Percentiles rank a stretch among this genome's conserved stretches.
phyloP scores from a whole-genome alignment of 2,113 vertebrate species.

The Sceloporus tristichus region DNA sequence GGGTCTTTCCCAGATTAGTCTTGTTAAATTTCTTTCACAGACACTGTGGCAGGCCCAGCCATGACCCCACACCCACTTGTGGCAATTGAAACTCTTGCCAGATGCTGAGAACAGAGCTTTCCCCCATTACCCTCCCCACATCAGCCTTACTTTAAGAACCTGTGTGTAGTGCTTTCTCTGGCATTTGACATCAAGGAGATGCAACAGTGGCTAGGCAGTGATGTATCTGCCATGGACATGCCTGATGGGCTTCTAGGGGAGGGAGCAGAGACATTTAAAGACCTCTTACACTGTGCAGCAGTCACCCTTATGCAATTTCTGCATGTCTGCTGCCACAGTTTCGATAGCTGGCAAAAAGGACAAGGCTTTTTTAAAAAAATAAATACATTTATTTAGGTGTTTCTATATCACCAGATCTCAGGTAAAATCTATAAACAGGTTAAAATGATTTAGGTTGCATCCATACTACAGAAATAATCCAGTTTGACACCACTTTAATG shows the following conservation, averaged over 20 bases:
- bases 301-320: not conserved
- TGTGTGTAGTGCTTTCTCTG: not conserved
- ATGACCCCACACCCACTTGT: slow-evolving; percentile 31
- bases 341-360: not conserved
- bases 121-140: slow-evolving; percentile 1
- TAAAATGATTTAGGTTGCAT: too few species aligned
- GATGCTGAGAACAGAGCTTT: slow-evolving; percentile 12
- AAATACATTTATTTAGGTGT: too few species aligned
- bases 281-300: not conserved
- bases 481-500: too few species aligned
- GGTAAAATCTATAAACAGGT: too few species aligned
- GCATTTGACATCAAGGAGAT: slow-evolving; percentile 8
- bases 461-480: too few species aligned
- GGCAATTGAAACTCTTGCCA: slow-evolving; percentile 10
- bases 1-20: slow-evolving; percentile 45
- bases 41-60: slow-evolving; percentile 37
- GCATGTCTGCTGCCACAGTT: not conserved
- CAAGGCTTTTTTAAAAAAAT: not conserved
- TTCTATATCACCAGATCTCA: too few species aligned
- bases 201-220: not conserved
- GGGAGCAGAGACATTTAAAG: not conserved
- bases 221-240: not conserved
- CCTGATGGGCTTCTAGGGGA: not conserved
- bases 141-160: slow-evolving; percentile 5
- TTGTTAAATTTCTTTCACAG: slow-evolving; percentile 50